Conservation (phyloP, 2,888 invertebrate species). For the Nipponacmea schrenckii region DNA sequence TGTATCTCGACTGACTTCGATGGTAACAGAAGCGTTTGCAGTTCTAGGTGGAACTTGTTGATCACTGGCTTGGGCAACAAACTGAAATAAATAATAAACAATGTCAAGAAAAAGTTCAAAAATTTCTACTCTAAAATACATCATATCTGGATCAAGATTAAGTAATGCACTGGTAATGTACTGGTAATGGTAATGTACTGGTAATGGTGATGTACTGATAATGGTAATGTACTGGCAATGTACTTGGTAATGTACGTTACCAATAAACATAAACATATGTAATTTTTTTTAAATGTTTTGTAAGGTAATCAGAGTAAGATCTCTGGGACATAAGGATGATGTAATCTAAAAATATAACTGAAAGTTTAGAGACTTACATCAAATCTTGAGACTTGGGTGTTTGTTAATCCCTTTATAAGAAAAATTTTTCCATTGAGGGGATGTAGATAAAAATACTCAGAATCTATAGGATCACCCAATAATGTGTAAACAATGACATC, state of each 20-base stretch:
- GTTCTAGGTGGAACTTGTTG: neutral
- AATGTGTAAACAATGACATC: constrained; percentile 42
- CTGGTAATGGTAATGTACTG: too few species aligned
- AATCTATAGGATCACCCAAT: constrained; percentile 33
- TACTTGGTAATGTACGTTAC: too few species aligned
- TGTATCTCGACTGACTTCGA: constrained; percentile 23
- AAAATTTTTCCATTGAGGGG: constrained; percentile 37
- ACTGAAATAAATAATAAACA: neutral
- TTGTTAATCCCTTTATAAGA: constrained; percentile 17
- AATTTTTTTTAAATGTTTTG: too few species aligned
- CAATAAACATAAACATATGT: too few species aligned
- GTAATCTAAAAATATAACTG: too few species aligned
- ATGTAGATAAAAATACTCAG: constrained; percentile 45
- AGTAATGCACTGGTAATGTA: too few species aligned
- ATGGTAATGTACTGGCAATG: too few species aligned
- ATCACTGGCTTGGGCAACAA: neutral
- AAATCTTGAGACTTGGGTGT: neutral
- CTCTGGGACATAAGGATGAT: too few species aligned
- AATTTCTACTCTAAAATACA: too few species aligned
- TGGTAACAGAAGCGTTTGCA: constrained; percentile 6
- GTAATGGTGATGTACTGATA: too few species aligned
- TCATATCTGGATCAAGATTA: too few species aligned
- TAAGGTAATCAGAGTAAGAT: too few species aligned
- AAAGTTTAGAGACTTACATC: constrained; percentile 7
- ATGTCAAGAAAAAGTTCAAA: neutral